Base-by-base conservation (phyloP, 2,888 invertebrate species). In the Phoenoteleia sp. region DNA sequence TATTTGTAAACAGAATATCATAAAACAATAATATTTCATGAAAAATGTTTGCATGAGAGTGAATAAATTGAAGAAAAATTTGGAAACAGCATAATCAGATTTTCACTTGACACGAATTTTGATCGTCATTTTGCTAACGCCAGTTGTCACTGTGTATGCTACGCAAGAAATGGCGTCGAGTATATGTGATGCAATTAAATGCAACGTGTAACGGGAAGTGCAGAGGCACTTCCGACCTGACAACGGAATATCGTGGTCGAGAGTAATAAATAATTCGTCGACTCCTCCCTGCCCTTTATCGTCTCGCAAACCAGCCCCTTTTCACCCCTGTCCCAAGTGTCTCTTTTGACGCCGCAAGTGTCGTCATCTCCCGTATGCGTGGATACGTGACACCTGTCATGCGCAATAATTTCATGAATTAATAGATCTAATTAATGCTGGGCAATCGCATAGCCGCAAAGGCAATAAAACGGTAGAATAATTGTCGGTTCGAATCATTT, bases 361-460 rank as follows among this genome's bases (percentile, higher is more conserved):
- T 66, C 71, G 52, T 52, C 58, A 60, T 74, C 77, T 74, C 39
- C 58, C 39, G 29, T 39, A 23, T 29, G 29, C 79, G 27, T 36
- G 75, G 66, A 52, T 72, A 45, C 49, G 39, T 74, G 81, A 76
- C 77, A 75, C 49, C 72, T 83, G 88, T 88, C 89, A 81, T 74
- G 75, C 83, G 85, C 88, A 91, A 90, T 89, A 90, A 91, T 90
- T 88, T 87, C 76, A 79, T 72, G 84, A 81, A 90, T 92, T 90
- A 90, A 90, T 91, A 86, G 86, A 79, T 75, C 83, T 90, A 90
- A n/a, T n/a, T n/a, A n/a, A n/a, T n/a, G n/a, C n/a, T n/a, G n/a
- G n/a, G n/a, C n/a, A n/a, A n/a, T n/a, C n/a, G n/a, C n/a, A n/a
- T n/a, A n/a, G n/a, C n/a, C n/a, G n/a, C n/a, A n/a, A n/a, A n/a